phyloP scores from a whole-genome alignment of 2,797 vertebrate species.

The Catamblyrhynchus diadema region DNA sequence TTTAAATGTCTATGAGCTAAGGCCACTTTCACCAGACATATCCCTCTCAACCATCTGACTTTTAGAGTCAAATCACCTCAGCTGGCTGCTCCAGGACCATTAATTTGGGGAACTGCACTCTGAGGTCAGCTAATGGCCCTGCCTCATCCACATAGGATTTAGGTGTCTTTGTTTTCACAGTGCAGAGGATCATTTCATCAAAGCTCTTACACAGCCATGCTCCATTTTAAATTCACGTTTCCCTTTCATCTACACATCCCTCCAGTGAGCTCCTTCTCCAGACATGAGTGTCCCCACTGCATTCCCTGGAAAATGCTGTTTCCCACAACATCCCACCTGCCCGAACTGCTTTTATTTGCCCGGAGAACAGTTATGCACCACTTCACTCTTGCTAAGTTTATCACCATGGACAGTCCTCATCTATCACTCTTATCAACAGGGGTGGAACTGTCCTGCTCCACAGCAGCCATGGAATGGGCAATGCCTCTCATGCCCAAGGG shows the following conservation, averaged over 20 bases:
- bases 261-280: not conserved
- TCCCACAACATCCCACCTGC: not conserved
- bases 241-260: not conserved
- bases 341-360: not conserved
- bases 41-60: not conserved
- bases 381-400: not conserved
- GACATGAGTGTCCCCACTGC: not conserved
- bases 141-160: accelerated
- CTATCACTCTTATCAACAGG: not conserved
- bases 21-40: not conserved
- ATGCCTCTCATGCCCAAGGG: not conserved
- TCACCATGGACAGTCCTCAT: not conserved
- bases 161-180: not conserved
- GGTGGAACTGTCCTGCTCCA: not conserved
- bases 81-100: not conserved
- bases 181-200: not conserved
- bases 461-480: not conserved
- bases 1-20: not conserved
- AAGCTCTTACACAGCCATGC: accelerated
- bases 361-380: not conserved
- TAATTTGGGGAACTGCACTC: not conserved
- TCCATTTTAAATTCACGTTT: not conserved
- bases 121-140: not conserved
- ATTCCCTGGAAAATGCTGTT: not conserved
- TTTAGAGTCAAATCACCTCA: not conserved